phyloP scores from a whole-genome alignment of 2,113 vertebrate species.

The Poeciliopsis turrubarensis region DNA sequence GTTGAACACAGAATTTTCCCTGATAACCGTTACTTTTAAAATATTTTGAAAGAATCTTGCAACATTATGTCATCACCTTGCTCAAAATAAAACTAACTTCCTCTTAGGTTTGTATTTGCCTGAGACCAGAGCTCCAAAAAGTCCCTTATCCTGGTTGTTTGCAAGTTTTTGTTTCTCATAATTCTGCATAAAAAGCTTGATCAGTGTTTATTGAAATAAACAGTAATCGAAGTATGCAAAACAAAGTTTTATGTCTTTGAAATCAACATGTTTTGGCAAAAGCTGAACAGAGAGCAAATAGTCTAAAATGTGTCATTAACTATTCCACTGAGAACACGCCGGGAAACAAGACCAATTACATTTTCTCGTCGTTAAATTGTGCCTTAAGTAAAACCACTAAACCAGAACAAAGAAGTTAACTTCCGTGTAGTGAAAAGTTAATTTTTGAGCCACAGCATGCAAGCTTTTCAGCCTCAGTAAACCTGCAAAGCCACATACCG shows the following conservation, averaged over 20 bases:
- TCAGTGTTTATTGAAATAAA: constrained; percentile 6
- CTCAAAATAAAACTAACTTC: constrained; percentile 12
- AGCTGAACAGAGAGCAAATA: constrained; percentile 4
- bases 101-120: constrained; percentile 5
- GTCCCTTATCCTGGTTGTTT: neutral
- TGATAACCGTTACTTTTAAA: neutral
- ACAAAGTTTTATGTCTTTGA: constrained; percentile 2
- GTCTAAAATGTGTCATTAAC: neutral
- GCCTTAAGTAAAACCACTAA: neutral
- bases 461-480: constrained; percentile 17
- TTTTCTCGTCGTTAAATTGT: neutral
- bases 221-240: neutral
- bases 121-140: neutral
- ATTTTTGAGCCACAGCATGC: constrained; percentile 25
- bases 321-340: neutral
- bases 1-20: neutral
- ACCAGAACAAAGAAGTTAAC: constrained; percentile 22
- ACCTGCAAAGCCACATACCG: constrained; percentile 48
- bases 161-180: constrained; percentile 21
- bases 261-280: constrained; percentile 25
- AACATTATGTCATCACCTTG: neutral
- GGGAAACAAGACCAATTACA: neutral
- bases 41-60: constrained; percentile 2
- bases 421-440: constrained; percentile 9
- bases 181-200: neutral